A percentile compares a stretch with the other conserved stretches of the same genome.
Conservation (phyloP, 2,888 invertebrate species). For the Bellardia pandia region DNA sequence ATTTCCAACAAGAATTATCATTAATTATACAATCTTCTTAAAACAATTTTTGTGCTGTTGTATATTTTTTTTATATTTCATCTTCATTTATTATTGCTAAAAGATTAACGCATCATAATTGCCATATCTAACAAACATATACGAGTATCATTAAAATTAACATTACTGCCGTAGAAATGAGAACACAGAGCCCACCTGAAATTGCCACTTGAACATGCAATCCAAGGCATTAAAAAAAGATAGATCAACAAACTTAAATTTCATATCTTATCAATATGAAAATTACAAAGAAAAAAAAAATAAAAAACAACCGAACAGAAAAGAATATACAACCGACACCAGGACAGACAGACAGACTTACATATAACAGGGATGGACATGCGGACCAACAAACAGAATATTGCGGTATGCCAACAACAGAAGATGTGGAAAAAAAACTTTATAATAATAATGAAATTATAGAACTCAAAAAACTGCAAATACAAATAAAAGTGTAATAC, state of each 20-base stretch:
- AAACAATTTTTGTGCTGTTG: neutral
- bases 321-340: conserved; percentile 8
- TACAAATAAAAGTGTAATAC: conserved; percentile 65
- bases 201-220: conserved; percentile 73
- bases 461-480: conserved; percentile 56
- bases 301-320: conserved; percentile 28
- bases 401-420: conserved; percentile 52
- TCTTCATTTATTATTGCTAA: conserved; percentile 48
- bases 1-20: conserved; percentile 29
- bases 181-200: conserved; percentile 72
- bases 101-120: conserved; percentile 73
- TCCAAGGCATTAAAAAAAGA: conserved; percentile 68
- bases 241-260: conserved; percentile 72
- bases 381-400: conserved; percentile 23
- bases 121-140: conserved; percentile 69
- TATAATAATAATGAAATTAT: conserved; percentile 70
- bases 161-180: conserved; percentile 70
- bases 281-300: conserved; percentile 36
- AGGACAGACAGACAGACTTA: conserved; percentile 5
- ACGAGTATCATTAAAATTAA: conserved; percentile 70
- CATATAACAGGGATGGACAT: too few relatives aligned
- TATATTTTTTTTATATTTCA: conserved; percentile 21
- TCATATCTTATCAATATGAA: conserved; percentile 71
- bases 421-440: conserved; percentile 3
- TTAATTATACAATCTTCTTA: conserved; percentile 49